phyloP scores from a whole-genome alignment of 2,797 vertebrate species.

The Psittacula echo region DNA sequence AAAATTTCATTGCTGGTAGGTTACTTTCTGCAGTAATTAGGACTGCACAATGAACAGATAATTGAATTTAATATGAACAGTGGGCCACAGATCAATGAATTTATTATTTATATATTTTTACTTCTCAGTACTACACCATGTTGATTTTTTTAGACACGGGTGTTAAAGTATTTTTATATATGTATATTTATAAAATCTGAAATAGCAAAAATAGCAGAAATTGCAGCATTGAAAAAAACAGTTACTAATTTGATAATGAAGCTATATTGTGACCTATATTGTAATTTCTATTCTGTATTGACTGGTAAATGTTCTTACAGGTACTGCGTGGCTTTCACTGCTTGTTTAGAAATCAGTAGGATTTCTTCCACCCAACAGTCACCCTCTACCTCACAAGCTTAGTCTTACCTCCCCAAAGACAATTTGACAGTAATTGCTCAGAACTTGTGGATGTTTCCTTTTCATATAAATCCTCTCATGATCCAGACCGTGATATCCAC shows the following conservation, averaged over 20 bases:
- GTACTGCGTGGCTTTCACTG: not conserved
- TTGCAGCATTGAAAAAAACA: not conserved
- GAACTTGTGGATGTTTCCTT: not conserved
- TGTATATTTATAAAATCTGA: not conserved
- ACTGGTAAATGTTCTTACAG: not conserved
- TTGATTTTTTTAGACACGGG: not conserved
- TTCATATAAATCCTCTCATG: not conserved
- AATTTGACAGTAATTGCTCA: not conserved
- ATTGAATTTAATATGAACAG: not conserved
- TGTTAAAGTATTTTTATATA: not conserved
- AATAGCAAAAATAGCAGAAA: not conserved
- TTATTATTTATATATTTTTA: not conserved
- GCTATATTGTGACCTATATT: not conserved
- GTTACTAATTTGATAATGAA: not conserved
- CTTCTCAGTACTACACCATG: not conserved
- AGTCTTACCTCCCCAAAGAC: not conserved
- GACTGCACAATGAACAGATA: not conserved
- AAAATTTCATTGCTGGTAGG: not conserved
- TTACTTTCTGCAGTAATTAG: not conserved
- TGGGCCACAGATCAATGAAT: not conserved
- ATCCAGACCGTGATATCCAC: not conserved
- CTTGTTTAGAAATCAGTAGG: not conserved
- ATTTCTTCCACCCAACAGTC: not conserved
- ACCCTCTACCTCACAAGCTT: not conserved
- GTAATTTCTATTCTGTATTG: not conserved